Percentiles rank a stretch among this genome's conserved stretches.
These are phyloP conservation scores for Papilio polyxenes DNA, from an alignment of 1,140 invertebrate genomes.

Conservation along the genomic window DNA sequence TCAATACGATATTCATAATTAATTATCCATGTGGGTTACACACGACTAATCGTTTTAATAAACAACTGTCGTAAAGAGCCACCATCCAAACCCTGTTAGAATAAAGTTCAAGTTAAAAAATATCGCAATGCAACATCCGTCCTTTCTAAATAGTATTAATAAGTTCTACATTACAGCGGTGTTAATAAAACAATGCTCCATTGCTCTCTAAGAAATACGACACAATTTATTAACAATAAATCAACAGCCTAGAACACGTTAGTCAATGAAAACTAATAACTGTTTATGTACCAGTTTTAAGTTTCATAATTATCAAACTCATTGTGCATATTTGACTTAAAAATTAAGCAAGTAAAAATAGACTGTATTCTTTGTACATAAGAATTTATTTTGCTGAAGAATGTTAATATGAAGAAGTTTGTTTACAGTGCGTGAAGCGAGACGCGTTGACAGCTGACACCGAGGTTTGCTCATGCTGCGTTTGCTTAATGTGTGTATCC, in stretches of 20 bases:
- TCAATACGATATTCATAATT: constrained; percentile 8
- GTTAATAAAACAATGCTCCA: no score
- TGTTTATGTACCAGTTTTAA: constrained; percentile 11
- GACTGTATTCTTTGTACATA: background rate
- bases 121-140: no score
- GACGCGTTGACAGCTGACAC: constrained; percentile 16
- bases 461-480: constrained; percentile 6
- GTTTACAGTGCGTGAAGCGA: constrained; percentile 19
- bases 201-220: background rate
- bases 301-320: constrained; percentile 12
- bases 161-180: no score
- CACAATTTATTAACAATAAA: background rate
- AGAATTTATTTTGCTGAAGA: background rate
- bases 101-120: no score
- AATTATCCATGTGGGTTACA: background rate
- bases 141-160: no score
- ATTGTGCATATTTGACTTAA: background rate
- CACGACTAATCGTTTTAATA: background rate
- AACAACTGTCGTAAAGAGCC: background rate
- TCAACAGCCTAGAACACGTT: constrained; percentile 8
- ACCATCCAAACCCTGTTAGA: no score
- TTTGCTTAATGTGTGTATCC: background rate
- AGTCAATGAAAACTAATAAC: constrained; percentile 2
- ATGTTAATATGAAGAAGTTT: background rate
- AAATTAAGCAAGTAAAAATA: background rate